phyloP scores from a whole-genome alignment of 2,113 vertebrate genomes.

The Micronycteris hirsuta region DNA sequence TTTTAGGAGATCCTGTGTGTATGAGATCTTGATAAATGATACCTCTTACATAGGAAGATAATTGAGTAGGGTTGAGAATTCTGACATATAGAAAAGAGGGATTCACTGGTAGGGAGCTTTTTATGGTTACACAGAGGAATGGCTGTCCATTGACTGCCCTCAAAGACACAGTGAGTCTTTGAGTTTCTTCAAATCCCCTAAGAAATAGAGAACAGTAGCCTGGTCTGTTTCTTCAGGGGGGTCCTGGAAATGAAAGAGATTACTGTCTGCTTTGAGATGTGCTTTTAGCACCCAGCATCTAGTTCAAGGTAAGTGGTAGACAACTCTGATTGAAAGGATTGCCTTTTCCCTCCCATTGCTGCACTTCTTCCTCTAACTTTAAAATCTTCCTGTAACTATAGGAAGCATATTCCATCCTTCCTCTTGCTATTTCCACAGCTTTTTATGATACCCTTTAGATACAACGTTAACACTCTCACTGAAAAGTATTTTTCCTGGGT shows the following conservation, averaged over 20 bases:
- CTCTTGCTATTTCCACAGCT: not conserved
- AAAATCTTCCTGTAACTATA: not conserved
- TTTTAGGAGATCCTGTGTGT: not conserved
- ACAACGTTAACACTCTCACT: not conserved
- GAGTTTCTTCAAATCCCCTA: constrained; percentile 43
- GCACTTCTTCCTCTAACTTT: not conserved
- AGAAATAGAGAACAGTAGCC: constrained; percentile 55
- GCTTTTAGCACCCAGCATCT: not conserved
- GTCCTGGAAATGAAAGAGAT: constrained; percentile 62
- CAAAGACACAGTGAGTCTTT: constrained; percentile 57
- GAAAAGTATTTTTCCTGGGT: not conserved
- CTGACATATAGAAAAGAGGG: not conserved
- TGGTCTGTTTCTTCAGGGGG: constrained; percentile 52
- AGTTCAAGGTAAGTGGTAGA: constrained; percentile 7
- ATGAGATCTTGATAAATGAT: constrained; percentile 1
- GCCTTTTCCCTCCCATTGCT: not conserved
- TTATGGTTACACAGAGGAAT: constrained; percentile 3
- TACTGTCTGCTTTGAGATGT: constrained; percentile 36
- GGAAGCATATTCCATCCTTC: not conserved
- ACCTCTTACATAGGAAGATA: not conserved
- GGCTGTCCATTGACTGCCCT: constrained; percentile 7
- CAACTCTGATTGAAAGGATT: not conserved
- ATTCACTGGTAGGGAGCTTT: not conserved
- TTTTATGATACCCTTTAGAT: not conserved
- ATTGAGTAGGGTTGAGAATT: not conserved